Conservation (phyloP, 23 tunicate species). For the Styela clava region DNA sequence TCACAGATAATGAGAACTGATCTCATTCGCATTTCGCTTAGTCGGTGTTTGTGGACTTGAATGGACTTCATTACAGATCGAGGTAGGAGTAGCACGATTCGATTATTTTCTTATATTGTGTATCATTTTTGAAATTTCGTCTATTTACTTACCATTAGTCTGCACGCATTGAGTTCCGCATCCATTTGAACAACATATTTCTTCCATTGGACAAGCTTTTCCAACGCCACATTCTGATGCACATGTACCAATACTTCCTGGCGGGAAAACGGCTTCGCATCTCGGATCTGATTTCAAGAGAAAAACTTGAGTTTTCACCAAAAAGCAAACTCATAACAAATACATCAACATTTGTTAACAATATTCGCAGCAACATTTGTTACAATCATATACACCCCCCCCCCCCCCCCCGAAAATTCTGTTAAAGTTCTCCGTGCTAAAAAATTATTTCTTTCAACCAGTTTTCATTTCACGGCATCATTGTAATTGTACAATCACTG, state of each 20-base stretch:
- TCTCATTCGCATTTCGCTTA: not conserved
- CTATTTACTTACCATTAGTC: not conserved
- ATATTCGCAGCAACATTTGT: no score
- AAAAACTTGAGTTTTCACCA: no score
- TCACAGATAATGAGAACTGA: not conserved
- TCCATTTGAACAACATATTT: not conserved
- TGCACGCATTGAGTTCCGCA: not conserved
- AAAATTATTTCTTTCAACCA: no score
- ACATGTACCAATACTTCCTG: not conserved
- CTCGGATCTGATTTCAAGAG: no score
- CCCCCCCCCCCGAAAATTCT: no score
- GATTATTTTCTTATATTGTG: not conserved
- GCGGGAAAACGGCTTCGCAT: not conserved
- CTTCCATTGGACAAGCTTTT: not conserved
- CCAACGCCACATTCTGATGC: not conserved
- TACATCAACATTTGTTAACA: no score
- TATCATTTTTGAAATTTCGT: not conserved
- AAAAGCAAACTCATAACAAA: no score
- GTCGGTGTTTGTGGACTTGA: not conserved
- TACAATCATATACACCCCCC: no score
- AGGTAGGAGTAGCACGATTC: no score
- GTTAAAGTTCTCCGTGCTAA: no score
- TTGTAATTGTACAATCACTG: no score
- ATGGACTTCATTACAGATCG: not conserved
- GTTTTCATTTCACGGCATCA: no score